These are phyloP conservation scores for Eupithecia centaureata DNA, from an alignment of 2,888 invertebrate genomes.

Conservation along the genomic window DNA sequence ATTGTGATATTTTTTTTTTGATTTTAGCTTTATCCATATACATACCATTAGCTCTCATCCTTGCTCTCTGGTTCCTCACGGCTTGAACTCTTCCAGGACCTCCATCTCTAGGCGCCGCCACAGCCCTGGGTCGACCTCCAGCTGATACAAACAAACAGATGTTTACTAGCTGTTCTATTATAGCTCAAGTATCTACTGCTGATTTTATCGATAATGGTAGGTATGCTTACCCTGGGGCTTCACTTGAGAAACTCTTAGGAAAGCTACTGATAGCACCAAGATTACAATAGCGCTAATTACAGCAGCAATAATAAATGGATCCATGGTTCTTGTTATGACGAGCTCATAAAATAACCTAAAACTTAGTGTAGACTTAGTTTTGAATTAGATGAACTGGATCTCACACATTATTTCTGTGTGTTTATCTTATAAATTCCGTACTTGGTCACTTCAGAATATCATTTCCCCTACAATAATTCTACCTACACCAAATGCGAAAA, in stretches of 20 bases:
- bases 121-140: constrained; percentile 68
- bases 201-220: not conserved
- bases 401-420: not conserved
- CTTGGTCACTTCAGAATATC: too few species aligned
- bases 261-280: constrained; percentile 64
- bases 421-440: not conserved
- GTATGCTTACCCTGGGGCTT: constrained; percentile 64
- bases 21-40: not conserved
- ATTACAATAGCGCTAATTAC: constrained; percentile 72
- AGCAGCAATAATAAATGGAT: constrained; percentile 76
- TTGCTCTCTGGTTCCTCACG: constrained; percentile 88
- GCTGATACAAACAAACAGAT: constrained; percentile 48
- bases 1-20: not conserved
- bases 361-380: not conserved
- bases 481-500: too few species aligned
- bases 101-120: constrained; percentile 76
- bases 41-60: constrained; percentile 85
- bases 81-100: constrained; percentile 88
- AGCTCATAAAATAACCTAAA: constrained; percentile 6
- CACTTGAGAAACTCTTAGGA: constrained; percentile 64
- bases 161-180: constrained; percentile 1
- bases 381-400: not conserved
- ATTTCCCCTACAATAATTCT: too few species aligned
- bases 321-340: constrained; percentile 56
- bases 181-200: not conserved